These are phyloP conservation scores for Hyla sarda DNA, from an alignment of 2,113 vertebrate species.

Conservation along the genomic window DNA sequence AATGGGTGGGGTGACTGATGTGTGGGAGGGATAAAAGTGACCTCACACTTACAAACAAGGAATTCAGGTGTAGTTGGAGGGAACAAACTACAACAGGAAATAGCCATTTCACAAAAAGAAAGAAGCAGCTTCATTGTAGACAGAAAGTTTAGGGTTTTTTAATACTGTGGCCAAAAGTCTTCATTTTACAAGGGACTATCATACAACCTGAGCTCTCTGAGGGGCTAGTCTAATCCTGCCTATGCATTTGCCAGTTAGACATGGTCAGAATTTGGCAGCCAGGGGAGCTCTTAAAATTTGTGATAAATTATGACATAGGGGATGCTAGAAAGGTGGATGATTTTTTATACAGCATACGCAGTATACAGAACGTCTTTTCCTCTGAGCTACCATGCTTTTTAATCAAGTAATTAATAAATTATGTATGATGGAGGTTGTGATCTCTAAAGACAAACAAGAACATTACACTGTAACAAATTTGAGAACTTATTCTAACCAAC, in stretches of 20 bases:
- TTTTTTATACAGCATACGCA: background rate
- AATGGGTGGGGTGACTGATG: no score
- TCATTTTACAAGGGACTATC: no score
- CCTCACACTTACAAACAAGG: no score
- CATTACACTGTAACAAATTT: background rate
- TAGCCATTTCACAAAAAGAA: no score
- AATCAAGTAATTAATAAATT: slow-evolving; percentile 27
- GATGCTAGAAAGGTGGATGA: background rate
- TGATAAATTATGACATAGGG: background rate
- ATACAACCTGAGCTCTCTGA: no score
- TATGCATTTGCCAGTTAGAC: no score
- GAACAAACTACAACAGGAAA: no score
- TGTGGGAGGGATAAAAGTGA: no score
- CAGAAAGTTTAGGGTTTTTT: no score
- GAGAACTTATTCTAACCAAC: background rate
- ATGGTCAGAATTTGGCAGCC: background rate
- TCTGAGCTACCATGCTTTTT: background rate
- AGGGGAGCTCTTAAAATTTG: background rate
- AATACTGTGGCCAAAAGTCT: no score
- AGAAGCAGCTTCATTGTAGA: no score
- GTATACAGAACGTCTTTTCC: background rate
- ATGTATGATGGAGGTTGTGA: slow-evolving; percentile 10
- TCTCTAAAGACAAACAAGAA: slow-evolving; percentile 24
- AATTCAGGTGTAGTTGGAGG: no score
- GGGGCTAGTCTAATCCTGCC: background rate